Percentiles rank a stretch among this genome's conserved stretches.
These are phyloP conservation scores for Phenganax stokvisi DNA, from an alignment of 92 coral and sea anemone genomes.

Conservation along the genomic window DNA sequence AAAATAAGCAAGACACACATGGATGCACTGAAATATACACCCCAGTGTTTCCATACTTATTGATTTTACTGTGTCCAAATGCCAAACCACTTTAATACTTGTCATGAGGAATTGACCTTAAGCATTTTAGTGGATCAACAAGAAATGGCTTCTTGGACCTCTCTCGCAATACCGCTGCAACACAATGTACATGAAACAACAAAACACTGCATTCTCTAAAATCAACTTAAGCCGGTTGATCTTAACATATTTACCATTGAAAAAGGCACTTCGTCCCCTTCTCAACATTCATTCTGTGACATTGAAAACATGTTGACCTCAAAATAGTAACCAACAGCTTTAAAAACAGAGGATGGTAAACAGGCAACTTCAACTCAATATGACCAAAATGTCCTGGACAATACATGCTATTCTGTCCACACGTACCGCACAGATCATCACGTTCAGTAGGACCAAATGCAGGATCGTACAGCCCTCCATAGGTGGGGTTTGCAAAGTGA, in stretches of 20 bases:
- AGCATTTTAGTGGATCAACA: no score
- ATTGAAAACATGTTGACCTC: constrained; percentile 77
- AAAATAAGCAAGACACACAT: no score
- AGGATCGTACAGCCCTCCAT: constrained; percentile 93
- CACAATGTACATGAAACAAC: no score
- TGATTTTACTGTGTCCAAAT: no score
- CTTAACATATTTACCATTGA: constrained; percentile 51
- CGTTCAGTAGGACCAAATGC: constrained; percentile 90
- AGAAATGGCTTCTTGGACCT: no score
- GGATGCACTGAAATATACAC: no score
- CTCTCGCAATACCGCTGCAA: no score
- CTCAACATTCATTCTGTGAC: constrained; percentile 58
- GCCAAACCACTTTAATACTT: no score
- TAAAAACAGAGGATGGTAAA: constrained; percentile 89
- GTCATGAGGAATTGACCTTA: no score
- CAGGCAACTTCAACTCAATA: constrained; percentile 82
- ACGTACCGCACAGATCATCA: constrained; percentile 87
- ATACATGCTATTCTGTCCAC: constrained; percentile 73
- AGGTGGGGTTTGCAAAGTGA: constrained; percentile 69
- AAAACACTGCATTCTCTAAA: no score
- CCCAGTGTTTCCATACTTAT: no score
- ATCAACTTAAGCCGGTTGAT: no score
- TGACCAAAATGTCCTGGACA: constrained; percentile 98
- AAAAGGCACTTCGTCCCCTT: constrained; percentile 58
- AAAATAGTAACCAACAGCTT: constrained; percentile 62